A percentile compares a stretch with the other conserved stretches of the same genome.
Evolutionary conservation across 1,140 invertebrate genomes (phyloP).

Genomic region (Sinella curviseta): DNA sequence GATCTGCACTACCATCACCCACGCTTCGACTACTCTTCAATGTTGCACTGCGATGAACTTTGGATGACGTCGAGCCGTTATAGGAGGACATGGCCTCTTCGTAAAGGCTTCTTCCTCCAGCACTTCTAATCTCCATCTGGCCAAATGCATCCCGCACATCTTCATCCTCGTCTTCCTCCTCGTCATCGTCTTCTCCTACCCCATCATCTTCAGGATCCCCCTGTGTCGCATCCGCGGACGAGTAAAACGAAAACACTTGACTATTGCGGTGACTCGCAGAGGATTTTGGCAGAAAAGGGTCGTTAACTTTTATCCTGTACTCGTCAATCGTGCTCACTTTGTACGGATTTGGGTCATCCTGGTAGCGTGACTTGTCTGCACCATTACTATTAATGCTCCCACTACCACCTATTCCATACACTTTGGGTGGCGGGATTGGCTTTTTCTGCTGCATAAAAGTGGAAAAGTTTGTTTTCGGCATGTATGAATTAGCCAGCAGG

Average conservation of each 20-base stretch:
- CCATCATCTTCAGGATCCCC: not conserved
- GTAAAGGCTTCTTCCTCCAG: not conserved
- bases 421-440: not conserved
- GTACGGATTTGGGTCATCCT: constrained; percentile 49
- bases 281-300: constrained; percentile 37
- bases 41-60: not conserved
- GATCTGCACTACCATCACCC: not conserved
- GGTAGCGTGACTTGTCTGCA: constrained; percentile 30
- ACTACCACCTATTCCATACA: not conserved
- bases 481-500: not conserved
- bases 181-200: not conserved
- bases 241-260: constrained; percentile 17
- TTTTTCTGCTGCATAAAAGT: constrained; percentile 27
- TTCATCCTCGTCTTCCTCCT: not conserved
- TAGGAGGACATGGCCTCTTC: not conserved
- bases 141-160: not conserved
- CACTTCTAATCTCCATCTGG: not conserved
- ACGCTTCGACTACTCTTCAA: not conserved
- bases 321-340: constrained; percentile 47
- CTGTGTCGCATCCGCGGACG: too few relatives aligned
- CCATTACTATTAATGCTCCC: not conserved
- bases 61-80: not conserved
- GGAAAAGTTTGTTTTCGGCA: constrained; percentile 29
- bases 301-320: constrained; percentile 43
- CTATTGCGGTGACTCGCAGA: not conserved